Conservation (phyloP, 2,888 invertebrate genomes). For the Rotaria sp. region DNA sequence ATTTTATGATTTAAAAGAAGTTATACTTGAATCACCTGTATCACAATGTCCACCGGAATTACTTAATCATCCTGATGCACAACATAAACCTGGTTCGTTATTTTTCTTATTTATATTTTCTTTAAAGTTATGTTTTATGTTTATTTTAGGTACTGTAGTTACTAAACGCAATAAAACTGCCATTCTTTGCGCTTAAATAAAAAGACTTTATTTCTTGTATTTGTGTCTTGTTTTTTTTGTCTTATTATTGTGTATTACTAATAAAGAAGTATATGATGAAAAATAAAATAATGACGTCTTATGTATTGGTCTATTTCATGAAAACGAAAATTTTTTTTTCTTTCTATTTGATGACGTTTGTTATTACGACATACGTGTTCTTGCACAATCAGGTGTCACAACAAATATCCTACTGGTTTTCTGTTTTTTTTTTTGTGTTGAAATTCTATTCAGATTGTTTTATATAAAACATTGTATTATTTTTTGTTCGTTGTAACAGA, state of each 20-base stretch:
- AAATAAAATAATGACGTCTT: not conserved
- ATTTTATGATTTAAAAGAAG: constrained; percentile 93
- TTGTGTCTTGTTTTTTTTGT: not conserved
- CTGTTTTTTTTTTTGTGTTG: not conserved
- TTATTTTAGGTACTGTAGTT: constrained; percentile 60
- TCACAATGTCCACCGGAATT: constrained; percentile 91
- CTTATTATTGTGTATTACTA: not conserved
- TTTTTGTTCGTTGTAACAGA: not conserved
- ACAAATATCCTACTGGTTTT: not conserved
- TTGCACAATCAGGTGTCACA: not conserved
- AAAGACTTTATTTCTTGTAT: not conserved
- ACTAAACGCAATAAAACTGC: not conserved
- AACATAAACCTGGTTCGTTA: constrained; percentile 76
- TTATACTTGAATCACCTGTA: constrained; percentile 72
- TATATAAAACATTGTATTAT: not conserved
- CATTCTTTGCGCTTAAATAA: not conserved
- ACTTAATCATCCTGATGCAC: constrained; percentile 94
- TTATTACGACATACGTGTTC: not conserved
- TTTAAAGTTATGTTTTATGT: not conserved
- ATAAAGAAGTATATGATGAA: not conserved
- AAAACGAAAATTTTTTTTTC: not conserved
- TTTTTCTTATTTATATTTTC: not conserved
- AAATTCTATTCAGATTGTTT: not conserved
- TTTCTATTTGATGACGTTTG: not conserved
- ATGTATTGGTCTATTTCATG: not conserved